Conservation (phyloP, 2,113 vertebrate species). For the Clarias magur region DNA sequence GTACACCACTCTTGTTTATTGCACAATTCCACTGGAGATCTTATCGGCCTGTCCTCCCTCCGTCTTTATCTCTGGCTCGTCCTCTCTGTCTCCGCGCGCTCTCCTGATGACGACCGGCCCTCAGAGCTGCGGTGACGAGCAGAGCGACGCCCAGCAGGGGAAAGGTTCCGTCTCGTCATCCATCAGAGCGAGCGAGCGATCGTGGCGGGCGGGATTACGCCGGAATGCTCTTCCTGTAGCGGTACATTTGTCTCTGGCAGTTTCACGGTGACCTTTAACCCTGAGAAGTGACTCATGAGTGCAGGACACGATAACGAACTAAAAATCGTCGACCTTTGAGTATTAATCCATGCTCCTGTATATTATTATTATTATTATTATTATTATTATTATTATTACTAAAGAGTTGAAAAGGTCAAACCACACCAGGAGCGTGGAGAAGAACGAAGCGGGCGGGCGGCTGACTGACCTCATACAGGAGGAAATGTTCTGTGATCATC, state of each 20-base stretch:
- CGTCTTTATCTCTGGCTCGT: not conserved
- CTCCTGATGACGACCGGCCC: not conserved
- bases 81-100: not conserved
- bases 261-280: constrained; percentile 10
- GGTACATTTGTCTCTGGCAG: not conserved
- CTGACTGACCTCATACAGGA: not conserved
- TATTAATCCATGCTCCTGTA: not conserved
- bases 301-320: not conserved
- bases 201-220: not conserved
- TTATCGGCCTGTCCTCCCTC: constrained; percentile 8
- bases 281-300: not conserved
- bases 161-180: not conserved
- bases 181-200: not conserved
- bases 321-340: not conserved
- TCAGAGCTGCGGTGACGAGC: not conserved
- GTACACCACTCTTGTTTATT: not conserved
- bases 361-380: not conserved
- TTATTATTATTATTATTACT: not conserved
- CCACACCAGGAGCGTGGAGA: not conserved
- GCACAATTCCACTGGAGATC: constrained; percentile 12
- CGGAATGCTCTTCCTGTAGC: constrained; percentile 5
- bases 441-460: too few species aligned
- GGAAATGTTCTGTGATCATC: not conserved
- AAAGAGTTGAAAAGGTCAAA: not conserved
- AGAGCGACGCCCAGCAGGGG: not conserved